A percentile compares a stretch with the other conserved stretches of the same genome.
These are phyloP conservation scores for Panurus biarmicus DNA, from an alignment of 2,113 vertebrate genomes.

Conservation along the genomic window DNA sequence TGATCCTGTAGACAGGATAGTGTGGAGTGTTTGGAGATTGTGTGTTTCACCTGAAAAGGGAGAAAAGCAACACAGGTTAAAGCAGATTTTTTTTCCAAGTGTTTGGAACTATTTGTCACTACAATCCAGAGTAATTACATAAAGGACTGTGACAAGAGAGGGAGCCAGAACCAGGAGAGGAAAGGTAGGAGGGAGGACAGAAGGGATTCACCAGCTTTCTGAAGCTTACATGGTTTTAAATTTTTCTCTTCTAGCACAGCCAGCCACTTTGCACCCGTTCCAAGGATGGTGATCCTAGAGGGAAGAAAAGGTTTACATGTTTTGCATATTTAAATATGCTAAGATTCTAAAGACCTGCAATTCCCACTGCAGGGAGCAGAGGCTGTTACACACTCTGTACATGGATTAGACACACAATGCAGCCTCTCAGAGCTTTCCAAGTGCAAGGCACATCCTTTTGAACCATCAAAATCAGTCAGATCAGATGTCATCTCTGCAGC, in stretches of 20 bases:
- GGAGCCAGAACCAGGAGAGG: background rate
- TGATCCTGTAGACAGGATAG: constrained; percentile 91
- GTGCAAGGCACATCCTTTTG: background rate
- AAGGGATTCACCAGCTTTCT: background rate
- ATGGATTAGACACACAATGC: background rate
- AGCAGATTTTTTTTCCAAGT: background rate
- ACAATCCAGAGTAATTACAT: background rate
- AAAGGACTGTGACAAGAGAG: background rate
- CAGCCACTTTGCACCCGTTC: constrained; percentile 94
- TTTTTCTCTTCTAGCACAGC: constrained; percentile 87
- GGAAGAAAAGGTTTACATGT: background rate
- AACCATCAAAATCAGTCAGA: background rate
- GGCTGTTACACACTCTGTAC: background rate
- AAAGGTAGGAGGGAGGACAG: background rate
- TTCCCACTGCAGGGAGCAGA: background rate
- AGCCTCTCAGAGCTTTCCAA: background rate
- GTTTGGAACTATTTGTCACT: background rate
- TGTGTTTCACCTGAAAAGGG: constrained; percentile 80
- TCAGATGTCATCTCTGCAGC: background rate
- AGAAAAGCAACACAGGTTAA: background rate
- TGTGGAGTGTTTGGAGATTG: constrained; percentile 89
- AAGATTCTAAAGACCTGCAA: background rate
- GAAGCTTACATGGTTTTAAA: constrained; percentile 84
- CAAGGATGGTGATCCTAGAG: constrained; percentile 90
- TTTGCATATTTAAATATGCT: background rate